Conservation (phyloP, 2,888 invertebrate species). For the Pristionchus maxplancki region DNA sequence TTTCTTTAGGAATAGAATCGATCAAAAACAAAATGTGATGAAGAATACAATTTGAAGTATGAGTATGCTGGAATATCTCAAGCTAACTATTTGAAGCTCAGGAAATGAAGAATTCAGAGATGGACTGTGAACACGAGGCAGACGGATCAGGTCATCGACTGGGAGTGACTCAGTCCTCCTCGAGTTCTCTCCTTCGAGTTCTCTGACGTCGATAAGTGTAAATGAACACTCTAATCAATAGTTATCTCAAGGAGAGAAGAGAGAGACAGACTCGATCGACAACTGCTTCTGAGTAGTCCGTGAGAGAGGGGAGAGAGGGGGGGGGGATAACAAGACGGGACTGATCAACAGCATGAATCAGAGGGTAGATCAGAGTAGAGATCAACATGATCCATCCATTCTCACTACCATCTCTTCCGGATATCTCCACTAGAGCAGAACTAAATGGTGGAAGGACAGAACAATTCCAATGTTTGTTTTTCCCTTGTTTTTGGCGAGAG, state of each 20-base stretch:
- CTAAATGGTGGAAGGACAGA: slow-evolving; percentile 25
- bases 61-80: background rate
- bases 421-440: slow-evolving; percentile 3
- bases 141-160: no score
- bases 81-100: no score
- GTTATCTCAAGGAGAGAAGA: background rate
- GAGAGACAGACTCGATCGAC: slow-evolving; percentile 9
- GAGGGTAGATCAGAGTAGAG: background rate
- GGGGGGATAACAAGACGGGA: no score
- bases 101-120: background rate
- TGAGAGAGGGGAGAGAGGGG: background rate
- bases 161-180: background rate
- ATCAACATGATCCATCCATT: background rate
- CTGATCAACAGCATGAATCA: slow-evolving; percentile 35
- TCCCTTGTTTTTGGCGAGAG: background rate
- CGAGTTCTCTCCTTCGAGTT: background rate
- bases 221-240: slow-evolving; percentile 31
- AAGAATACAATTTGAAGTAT: background rate
- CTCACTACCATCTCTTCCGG: background rate
- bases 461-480: background rate
- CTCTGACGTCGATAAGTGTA: background rate
- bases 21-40: background rate
- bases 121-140: background rate
- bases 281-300: slow-evolving; percentile 16
- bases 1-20: background rate